These are phyloP conservation scores for human DNA, from an alignment of 2,113 vertebrate genomes.

Conservation along the genomic window DNA sequence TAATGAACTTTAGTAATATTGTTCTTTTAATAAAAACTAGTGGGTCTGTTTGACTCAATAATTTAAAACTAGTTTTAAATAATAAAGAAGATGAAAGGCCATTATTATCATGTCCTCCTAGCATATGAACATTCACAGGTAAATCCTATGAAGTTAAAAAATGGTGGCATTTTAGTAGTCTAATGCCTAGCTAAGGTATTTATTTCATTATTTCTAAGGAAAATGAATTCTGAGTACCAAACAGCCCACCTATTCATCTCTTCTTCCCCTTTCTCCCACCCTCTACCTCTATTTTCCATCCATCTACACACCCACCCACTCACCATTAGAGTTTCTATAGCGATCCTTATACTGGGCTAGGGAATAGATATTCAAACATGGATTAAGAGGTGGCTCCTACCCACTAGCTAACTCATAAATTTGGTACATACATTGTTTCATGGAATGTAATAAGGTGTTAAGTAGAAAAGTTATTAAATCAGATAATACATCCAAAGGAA, in stretches of 20 bases:
- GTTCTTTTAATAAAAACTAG: neutral
- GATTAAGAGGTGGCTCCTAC: neutral
- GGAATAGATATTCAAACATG: neutral
- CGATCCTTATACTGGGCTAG: neutral
- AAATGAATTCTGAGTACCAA: neutral
- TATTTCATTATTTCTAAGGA: neutral
- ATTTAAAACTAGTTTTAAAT: slow-evolving; percentile 5
- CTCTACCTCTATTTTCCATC: neutral
- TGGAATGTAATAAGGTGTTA: neutral
- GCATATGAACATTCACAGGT: neutral
- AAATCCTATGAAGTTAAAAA: neutral
- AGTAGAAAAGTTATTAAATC: slow-evolving; percentile 35
- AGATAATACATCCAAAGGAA: slow-evolving; percentile 29
- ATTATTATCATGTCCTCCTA: neutral
- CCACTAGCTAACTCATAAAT: neutral
- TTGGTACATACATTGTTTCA: neutral
- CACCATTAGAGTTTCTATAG: neutral
- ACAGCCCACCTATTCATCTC: neutral
- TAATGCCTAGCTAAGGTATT: neutral
- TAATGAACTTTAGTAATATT: neutral
- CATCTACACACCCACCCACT: neutral
- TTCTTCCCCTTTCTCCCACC: neutral
- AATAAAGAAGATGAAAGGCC: neutral
- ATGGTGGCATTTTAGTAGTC: neutral
- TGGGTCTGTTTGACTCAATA: neutral